Conservation (phyloP, 2,888 invertebrate species). For the Harpalus rubripes region DNA sequence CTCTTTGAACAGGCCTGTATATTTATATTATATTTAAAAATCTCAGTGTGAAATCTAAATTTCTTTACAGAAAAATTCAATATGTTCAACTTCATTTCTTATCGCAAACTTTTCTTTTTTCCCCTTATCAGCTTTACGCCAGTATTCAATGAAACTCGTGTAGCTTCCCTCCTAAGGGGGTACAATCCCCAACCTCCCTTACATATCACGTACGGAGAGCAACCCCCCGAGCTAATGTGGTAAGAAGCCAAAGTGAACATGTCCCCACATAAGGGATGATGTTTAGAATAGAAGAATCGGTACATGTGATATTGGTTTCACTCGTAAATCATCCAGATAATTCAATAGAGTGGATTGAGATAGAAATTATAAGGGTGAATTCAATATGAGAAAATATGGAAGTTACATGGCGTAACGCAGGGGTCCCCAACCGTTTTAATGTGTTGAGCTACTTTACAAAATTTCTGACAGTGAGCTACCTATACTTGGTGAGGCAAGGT, state of each 20-base stretch:
- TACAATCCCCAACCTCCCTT: not conserved
- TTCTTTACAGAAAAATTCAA: not conserved
- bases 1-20: too few species aligned
- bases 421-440: too few species aligned
- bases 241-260: slow-evolving; percentile 2
- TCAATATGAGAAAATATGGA: not conserved
- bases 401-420: too few species aligned
- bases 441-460: too few species aligned
- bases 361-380: not conserved
- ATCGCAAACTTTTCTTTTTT: not conserved
- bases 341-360: not conserved
- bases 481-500: too few species aligned
- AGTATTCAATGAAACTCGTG: not conserved
- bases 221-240: not conserved
- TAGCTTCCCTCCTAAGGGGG: not conserved
- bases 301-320: not conserved
- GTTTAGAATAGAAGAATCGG: not conserved
- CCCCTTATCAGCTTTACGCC: not conserved
- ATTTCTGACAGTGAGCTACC: too few species aligned
- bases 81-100: not conserved
- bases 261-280: slow-evolving; percentile 4
- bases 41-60: not conserved
- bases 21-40: not conserved
- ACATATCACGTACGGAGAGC: not conserved
- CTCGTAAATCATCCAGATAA: not conserved